These are phyloP conservation scores for Chelon labrosus DNA, from an alignment of 2,797 vertebrate species.

Conservation along the genomic window DNA sequence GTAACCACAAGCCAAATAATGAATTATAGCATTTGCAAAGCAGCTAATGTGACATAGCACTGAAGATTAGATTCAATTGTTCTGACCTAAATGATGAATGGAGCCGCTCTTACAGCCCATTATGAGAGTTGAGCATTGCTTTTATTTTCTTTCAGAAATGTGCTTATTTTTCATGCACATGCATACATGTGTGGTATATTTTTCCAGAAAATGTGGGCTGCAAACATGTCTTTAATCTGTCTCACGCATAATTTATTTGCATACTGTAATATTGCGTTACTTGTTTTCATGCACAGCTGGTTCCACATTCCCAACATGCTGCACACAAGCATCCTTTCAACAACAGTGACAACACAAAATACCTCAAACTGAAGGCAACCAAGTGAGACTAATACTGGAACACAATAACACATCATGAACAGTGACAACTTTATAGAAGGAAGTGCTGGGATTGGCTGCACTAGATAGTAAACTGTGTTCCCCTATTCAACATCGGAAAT, in stretches of 20 bases:
- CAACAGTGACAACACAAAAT: conserved; percentile 32
- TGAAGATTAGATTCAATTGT: not conserved
- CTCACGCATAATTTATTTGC: conserved; percentile 24
- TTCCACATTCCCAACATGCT: conserved; percentile 40
- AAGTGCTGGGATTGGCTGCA: conserved; percentile 40
- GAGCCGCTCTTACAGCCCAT: not conserved
- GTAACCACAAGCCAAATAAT: conserved; percentile 5
- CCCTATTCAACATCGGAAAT: conserved; percentile 45
- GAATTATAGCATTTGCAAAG: not conserved
- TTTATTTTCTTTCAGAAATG: not conserved
- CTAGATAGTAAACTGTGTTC: conserved; percentile 35
- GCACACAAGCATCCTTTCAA: conserved; percentile 46
- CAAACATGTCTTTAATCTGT: not conserved
- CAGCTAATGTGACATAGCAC: not conserved
- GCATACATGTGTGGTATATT: not conserved
- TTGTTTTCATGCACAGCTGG: conserved; percentile 44
- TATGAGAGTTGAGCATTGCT: not conserved
- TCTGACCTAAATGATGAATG: conserved; percentile 16
- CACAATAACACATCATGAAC: conserved; percentile 54
- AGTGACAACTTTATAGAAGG: conserved; percentile 58
- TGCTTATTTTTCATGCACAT: not conserved
- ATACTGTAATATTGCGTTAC: conserved; percentile 18
- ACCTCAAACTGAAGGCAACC: conserved; percentile 54
- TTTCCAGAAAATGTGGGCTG: not conserved
- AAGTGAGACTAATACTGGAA: conserved; percentile 52